A percentile compares a stretch with the other conserved stretches of the same genome.
Conservation (phyloP, 2,113 vertebrate genomes). For the Leptodactylus fuscus region DNA sequence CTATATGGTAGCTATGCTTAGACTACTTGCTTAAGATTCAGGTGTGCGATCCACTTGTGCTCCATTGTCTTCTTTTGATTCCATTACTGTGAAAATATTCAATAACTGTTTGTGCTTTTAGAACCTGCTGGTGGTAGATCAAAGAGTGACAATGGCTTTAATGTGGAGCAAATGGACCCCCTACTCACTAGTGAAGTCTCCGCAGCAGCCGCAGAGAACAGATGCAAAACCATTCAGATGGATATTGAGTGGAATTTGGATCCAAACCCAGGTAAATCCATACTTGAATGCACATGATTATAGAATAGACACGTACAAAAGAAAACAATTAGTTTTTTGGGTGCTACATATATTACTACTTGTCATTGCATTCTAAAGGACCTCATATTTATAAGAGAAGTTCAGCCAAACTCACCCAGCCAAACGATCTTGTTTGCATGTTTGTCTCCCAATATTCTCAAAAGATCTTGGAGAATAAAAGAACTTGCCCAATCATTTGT, state of each 20-base stretch:
- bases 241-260: constrained; percentile 49
- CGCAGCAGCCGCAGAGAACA: neutral
- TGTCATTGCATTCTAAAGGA: too few relatives aligned
- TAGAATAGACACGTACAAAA: neutral
- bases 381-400: too few relatives aligned
- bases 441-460: too few relatives aligned
- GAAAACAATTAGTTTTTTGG: neutral
- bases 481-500: too few relatives aligned
- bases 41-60: neutral
- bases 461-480: too few relatives aligned
- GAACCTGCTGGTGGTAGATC: neutral
- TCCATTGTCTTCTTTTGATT: neutral
- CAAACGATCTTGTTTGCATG: too few relatives aligned
- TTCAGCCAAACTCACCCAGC: too few relatives aligned
- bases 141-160: neutral
- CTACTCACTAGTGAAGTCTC: neutral
- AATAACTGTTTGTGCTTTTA: constrained; percentile 23
- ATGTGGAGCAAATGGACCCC: neutral
- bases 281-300: neutral
- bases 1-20: neutral
- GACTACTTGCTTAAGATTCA: neutral
- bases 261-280: constrained; percentile 60
- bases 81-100: neutral
- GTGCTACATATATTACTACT: too few relatives aligned
- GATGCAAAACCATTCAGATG: constrained; percentile 57